Percentiles rank a stretch among this genome's conserved stretches.
These are phyloP conservation scores for Hesperia comma DNA, from an alignment of 2,888 invertebrate species.

Conservation along the genomic window DNA sequence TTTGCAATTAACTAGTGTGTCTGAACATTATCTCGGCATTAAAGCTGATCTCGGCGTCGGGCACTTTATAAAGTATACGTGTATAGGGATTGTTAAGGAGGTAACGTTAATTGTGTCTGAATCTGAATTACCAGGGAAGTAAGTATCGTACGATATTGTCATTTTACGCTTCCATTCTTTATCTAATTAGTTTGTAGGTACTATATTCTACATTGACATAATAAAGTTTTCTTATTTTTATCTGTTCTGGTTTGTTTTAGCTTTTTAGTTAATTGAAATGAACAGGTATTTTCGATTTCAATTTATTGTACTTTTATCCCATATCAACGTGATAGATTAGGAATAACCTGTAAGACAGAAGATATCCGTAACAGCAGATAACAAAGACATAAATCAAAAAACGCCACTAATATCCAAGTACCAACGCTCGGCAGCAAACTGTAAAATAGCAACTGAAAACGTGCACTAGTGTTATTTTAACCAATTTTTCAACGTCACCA, in stretches of 20 bases:
- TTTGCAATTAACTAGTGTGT: conserved; percentile 80
- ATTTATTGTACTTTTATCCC: too few species aligned
- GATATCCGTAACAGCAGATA: too few species aligned
- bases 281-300: too few species aligned
- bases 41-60: conserved; percentile 46
- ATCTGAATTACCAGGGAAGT: conserved; percentile 5
- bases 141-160: background rate
- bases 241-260: too few species aligned
- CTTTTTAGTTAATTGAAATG: too few species aligned
- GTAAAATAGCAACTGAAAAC: conserved; percentile 20
- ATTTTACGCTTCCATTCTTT: too few species aligned
- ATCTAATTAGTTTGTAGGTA: too few species aligned
- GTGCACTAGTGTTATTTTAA: conserved; percentile 33
- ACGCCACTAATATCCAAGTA: background rate
- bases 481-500: conserved; percentile 37
- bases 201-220: too few species aligned
- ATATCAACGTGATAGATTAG: too few species aligned
- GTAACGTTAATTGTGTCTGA: conserved; percentile 13
- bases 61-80: conserved; percentile 7
- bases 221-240: too few species aligned
- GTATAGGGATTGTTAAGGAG: conserved; percentile 10
- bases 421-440: background rate
- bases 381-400: background rate
- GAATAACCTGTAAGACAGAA: too few species aligned
- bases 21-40: conserved; percentile 74